A percentile compares a stretch with the other conserved stretches of the same genome.
phyloP scores from a whole-genome alignment of 2,113 vertebrate species.

The Microtus pennsylvanicus region DNA sequence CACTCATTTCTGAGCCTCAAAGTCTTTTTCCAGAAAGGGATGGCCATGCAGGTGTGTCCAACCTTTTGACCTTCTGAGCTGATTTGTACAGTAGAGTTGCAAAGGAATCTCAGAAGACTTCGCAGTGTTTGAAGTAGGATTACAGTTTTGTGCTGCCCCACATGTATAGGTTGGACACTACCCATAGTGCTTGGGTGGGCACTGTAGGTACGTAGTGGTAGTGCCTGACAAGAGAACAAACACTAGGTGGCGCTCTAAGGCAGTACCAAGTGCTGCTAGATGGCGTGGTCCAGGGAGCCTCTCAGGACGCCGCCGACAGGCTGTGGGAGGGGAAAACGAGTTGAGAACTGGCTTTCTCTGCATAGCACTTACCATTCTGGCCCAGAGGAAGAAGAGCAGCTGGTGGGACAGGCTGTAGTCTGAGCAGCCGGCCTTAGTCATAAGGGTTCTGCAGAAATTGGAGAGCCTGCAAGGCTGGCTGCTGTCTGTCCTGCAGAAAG shows the following conservation, averaged over 20 bases:
- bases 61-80: neutral
- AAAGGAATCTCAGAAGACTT: neutral
- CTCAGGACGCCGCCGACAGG: accelerated
- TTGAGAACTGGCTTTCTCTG: neutral
- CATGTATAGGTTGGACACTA: neutral
- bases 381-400: conserved; percentile 92
- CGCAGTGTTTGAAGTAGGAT: neutral
- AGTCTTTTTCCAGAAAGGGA: neutral
- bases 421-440: conserved; percentile 88
- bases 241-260: neutral
- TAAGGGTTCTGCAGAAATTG: conserved; percentile 87
- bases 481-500: conserved; percentile 85
- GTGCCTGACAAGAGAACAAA: accelerated
- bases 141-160: neutral
- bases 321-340: neutral
- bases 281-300: neutral
- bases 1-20: neutral
- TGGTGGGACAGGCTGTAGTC: conserved; percentile 92
- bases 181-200: accelerated
- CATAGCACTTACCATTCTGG: conserved; percentile 85
- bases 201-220: too few species aligned
- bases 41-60: neutral
- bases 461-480: conserved; percentile 89
- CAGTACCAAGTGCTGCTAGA: neutral
- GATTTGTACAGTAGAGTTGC: neutral